Percentiles rank a stretch among this genome's conserved stretches.
Conservation (phyloP, 2,797 vertebrate genomes). For the Sebastolobus alascanus region DNA sequence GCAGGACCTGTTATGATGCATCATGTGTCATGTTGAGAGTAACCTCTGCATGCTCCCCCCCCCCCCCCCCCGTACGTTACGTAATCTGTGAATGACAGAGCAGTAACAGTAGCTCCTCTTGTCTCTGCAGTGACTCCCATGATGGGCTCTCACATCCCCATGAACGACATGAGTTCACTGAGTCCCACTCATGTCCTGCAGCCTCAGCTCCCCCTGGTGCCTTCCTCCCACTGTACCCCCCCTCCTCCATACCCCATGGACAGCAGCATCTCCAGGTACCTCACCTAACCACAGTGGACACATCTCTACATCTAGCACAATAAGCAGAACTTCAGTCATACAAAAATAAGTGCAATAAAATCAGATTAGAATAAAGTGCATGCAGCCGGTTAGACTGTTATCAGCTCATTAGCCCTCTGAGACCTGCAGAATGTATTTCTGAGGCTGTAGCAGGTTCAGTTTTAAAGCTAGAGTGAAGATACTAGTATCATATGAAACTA, state of each 20-base stretch:
- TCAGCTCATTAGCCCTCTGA: too few species aligned
- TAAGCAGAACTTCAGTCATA: too few species aligned
- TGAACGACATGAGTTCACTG: slow-evolving; percentile 98
- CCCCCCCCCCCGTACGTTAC: not conserved
- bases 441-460: too few species aligned
- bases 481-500: too few species aligned
- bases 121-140: slow-evolving; percentile 93
- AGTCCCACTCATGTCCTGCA: slow-evolving; percentile 96
- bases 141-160: slow-evolving; percentile 97
- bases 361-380: too few species aligned
- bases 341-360: too few species aligned
- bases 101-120: slow-evolving; percentile 76
- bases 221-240: slow-evolving; percentile 98
- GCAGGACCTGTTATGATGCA: slow-evolving; percentile 58
- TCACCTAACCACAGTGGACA: slow-evolving; percentile 64
- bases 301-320: not conserved
- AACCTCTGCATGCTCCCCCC: slow-evolving; percentile 45
- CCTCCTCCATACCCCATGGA: slow-evolving; percentile 99
- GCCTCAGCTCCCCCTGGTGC: slow-evolving; percentile 95
- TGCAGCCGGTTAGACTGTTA: too few species aligned
- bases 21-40: slow-evolving; percentile 56
- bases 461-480: too few species aligned
- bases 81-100: not conserved
- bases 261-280: slow-evolving; percentile 99
- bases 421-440: too few species aligned